Percentiles rank a stretch among this genome's conserved stretches.
Evolutionary conservation across 2,113 vertebrate species (phyloP).

Genomic region (Bambusicola thoracicus): DNA sequence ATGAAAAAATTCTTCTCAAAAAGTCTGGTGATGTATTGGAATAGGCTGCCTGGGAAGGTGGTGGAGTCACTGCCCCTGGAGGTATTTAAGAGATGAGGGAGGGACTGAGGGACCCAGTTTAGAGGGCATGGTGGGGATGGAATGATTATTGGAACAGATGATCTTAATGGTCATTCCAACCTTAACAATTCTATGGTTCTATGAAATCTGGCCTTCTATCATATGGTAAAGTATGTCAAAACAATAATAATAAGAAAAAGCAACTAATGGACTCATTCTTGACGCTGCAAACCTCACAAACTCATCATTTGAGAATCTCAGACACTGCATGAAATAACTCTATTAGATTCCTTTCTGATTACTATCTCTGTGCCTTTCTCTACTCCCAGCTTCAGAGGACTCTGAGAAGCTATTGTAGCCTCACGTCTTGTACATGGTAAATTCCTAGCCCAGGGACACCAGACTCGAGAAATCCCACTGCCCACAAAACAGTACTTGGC

Average conservation of each 20-base stretch:
- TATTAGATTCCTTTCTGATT: background rate
- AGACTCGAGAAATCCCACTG: background rate
- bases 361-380: background rate
- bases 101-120: too few species aligned
- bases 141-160: too few species aligned
- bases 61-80: too few species aligned
- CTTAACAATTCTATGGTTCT: too few species aligned
- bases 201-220: background rate
- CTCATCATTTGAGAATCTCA: background rate
- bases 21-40: too few species aligned
- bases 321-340: background rate
- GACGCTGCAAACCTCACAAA: background rate
- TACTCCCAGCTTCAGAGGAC: background rate
- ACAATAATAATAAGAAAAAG: background rate
- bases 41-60: too few species aligned
- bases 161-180: too few species aligned
- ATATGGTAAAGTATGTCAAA: rapidly evolving
- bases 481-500: background rate
- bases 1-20: too few species aligned
- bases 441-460: background rate
- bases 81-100: too few species aligned
- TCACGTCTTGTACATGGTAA: rapidly evolving
- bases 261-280: background rate
- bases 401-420: background rate
- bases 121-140: too few species aligned